Percentiles rank a stretch among this genome's conserved stretches.
Evolutionary conservation across 2,888 invertebrate genomes (phyloP).

Genomic region (Perizoma flavofasciatum): DNA sequence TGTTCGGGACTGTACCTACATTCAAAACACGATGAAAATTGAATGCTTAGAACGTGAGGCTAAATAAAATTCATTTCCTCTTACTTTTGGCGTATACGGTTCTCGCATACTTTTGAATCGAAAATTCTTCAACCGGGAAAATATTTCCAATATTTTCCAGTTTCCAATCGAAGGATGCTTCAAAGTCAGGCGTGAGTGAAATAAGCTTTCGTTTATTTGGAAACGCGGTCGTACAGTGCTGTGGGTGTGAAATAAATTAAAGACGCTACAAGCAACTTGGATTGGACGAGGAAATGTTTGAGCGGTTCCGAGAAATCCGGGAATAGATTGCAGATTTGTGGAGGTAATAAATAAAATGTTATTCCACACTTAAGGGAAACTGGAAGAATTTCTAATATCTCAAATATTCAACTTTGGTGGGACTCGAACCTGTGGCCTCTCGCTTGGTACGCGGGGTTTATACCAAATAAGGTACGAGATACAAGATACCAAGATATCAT

Average conservation of each 20-base stretch:
- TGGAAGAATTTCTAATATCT: no score
- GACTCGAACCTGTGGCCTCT: no score
- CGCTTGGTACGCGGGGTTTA: no score
- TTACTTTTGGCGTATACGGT: slow-evolving; percentile 41
- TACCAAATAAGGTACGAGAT: no score
- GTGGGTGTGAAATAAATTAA: slow-evolving; percentile 54
- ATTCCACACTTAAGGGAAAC: no score
- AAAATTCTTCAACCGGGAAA: slow-evolving; percentile 59
- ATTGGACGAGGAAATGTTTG: slow-evolving; percentile 9
- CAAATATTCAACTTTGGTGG: no score
- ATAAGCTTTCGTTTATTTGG: slow-evolving; percentile 67
- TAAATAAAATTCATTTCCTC: slow-evolving; percentile 54
- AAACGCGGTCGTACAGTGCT: slow-evolving; percentile 50
- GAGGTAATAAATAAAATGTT: no score
- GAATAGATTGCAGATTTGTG: not conserved
- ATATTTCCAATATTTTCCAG: slow-evolving; percentile 71
- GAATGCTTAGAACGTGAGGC: slow-evolving; percentile 38
- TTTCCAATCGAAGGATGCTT: slow-evolving; percentile 67
- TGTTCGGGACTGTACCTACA: slow-evolving; percentile 10
- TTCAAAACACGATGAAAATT: slow-evolving; percentile 40
- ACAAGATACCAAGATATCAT: no score
- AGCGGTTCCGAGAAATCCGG: not conserved
- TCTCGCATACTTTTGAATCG: slow-evolving; percentile 58
- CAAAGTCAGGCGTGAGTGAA: slow-evolving; percentile 67
- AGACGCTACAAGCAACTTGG: slow-evolving; percentile 33